Base-by-base conservation (phyloP, 2,797 vertebrate genomes). In the Choloepus didactylus region DNA sequence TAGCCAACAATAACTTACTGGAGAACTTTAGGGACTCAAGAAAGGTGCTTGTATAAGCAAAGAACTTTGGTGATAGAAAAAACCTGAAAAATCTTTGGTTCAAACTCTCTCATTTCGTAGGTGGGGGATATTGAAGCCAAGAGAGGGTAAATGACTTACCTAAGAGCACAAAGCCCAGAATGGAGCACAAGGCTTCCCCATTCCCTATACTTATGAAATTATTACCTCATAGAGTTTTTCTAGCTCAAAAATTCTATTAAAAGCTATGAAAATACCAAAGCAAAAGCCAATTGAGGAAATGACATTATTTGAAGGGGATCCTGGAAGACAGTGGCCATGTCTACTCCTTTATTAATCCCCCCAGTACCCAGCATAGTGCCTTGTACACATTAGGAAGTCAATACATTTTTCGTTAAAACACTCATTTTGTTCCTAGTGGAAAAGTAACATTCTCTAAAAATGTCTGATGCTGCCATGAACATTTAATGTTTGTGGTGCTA, bases 361-460 rank as follows among this genome's bases (percentile, higher is more conserved):
- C 41, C 41, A 19, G 31, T 49, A 12, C 18, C 25, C 31, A 83
- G 49, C 15, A 31, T 11, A 67, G 18, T 62, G 35, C 27, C 46
- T 69, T 54, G 16, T 44, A 27, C 6, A 10, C 60, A 41, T 59
- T 27, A 87, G 15, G 62, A 77, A 54, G 9, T 66, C 62, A 70
- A 0, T 49, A 41, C 7, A 10, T 8, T 83, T 95, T 93, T 93
- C 41, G 44, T 44, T 60, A 56, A 70, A 86, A 3, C 31, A 21
- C 8, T 56, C 38, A 60, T 75, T 93, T 64, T 93, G 51, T n/a
- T 87, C 67, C 76, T 59, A 72, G 59, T 56, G 76, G 15, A 91
- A 87, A 59, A 95, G 3, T 19, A 76, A 27, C 56, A 21, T 83
- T 94, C 59, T 95, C 77, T 83, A 46, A 83, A 73, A 83, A 51